A percentile compares a stretch with the other conserved stretches of the same genome.
These are phyloP conservation scores for Nicator chloris DNA, from an alignment of 2,113 vertebrate species.

Conservation along the genomic window DNA sequence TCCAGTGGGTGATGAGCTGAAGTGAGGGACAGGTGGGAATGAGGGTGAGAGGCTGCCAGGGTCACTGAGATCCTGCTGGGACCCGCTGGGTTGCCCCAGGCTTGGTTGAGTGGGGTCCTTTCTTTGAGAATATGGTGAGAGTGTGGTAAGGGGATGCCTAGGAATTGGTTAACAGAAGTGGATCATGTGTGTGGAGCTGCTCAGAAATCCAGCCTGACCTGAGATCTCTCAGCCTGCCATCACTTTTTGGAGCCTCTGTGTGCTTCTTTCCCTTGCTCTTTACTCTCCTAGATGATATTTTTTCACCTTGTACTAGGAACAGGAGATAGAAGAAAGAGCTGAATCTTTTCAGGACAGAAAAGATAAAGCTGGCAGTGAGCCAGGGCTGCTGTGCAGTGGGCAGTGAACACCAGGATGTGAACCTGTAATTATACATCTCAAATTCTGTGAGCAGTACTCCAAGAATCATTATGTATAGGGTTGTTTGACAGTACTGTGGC, in stretches of 20 bases:
- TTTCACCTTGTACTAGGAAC: neutral
- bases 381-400: neutral
- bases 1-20: neutral
- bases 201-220: neutral
- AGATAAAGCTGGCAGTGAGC: neutral
- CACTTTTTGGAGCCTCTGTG: neutral
- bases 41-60: neutral
- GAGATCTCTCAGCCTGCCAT: neutral
- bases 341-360: neutral
- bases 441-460: neutral
- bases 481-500: constrained; percentile 17
- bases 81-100: neutral
- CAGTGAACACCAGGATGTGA: neutral
- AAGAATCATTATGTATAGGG: neutral
- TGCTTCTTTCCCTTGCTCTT: neutral
- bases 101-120: neutral
- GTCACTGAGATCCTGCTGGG: neutral
- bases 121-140: neutral
- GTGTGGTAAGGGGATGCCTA: neutral
- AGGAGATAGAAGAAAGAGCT: neutral
- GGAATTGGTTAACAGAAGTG: neutral
- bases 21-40: fast-evolving
- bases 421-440: constrained; percentile 26
- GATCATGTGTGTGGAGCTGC: neutral
- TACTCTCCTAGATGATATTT: neutral